phyloP scores from a whole-genome alignment of 2,888 invertebrate species.

The Synanthedon andrenaeformis region DNA sequence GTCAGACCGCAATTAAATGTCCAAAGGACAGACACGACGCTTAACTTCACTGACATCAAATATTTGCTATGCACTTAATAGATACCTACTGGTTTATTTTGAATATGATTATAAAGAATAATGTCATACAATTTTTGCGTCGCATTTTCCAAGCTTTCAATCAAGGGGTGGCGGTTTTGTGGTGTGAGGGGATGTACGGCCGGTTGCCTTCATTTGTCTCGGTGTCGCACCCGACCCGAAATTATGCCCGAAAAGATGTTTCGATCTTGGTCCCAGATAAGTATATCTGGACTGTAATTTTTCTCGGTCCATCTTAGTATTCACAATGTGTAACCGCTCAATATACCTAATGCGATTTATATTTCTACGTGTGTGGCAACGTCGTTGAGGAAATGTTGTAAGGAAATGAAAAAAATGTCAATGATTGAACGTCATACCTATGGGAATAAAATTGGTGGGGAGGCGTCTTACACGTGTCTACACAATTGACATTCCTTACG shows the following conservation, averaged over 20 bases:
- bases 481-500: slow-evolving; percentile 43
- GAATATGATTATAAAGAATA: not conserved
- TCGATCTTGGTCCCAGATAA: slow-evolving; percentile 43
- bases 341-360: slow-evolving; percentile 36
- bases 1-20: no score
- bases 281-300: slow-evolving; percentile 31
- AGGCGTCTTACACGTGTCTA: slow-evolving; percentile 40
- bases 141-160: slow-evolving; percentile 26
- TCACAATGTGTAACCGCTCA: slow-evolving; percentile 35
- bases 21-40: no score
- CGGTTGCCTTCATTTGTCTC: slow-evolving; percentile 40
- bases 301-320: slow-evolving; percentile 50
- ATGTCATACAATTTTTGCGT: slow-evolving; percentile 4
- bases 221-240: slow-evolving; percentile 30
- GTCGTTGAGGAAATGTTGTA: slow-evolving; percentile 20
- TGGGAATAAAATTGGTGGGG: slow-evolving; percentile 58
- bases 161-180: slow-evolving; percentile 16
- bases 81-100: no score
- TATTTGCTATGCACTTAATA: no score
- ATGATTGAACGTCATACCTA: slow-evolving; percentile 65
- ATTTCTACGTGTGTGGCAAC: slow-evolving; percentile 3
- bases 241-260: slow-evolving; percentile 41
- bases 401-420: slow-evolving; percentile 44
- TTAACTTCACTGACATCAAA: no score
- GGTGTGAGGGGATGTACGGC: slow-evolving; percentile 16